phyloP scores from a whole-genome alignment of 2,888 invertebrate species.

The Ferdinandea cuprea region DNA sequence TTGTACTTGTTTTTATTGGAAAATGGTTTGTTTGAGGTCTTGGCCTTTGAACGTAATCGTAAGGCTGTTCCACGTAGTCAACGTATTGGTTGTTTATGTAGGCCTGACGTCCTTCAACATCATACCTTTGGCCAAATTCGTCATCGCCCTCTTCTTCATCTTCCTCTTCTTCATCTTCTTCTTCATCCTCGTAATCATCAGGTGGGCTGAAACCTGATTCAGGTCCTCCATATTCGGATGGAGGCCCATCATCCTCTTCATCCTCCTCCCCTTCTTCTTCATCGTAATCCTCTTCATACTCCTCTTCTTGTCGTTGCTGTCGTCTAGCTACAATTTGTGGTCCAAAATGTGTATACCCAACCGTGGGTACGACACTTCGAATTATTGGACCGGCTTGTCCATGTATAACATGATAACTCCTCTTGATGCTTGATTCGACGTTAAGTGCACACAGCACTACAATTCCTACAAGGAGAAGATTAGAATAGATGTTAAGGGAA shows the following conservation, averaged over 20 bases:
- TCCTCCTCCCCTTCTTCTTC: conserved; percentile 20
- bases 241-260: background rate
- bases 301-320: background rate
- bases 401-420: conserved; percentile 31
- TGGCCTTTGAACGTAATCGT: background rate
- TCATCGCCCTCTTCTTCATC: background rate
- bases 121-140: no score
- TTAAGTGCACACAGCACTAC: conserved; percentile 39
- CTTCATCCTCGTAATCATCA: conserved; percentile 7
- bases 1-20: background rate
- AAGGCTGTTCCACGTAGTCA: conserved; percentile 42
- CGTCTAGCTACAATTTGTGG: background rate
- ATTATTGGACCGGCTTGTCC: conserved; percentile 19
- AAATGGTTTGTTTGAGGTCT: background rate
- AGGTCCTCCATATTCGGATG: background rate
- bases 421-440: conserved; percentile 15
- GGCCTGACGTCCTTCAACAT: conserved; percentile 76
- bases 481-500: background rate
- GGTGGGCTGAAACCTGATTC: background rate
- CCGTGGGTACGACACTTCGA: conserved; percentile 12
- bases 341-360: background rate
- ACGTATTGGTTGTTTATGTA: conserved; percentile 78
- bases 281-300: conserved; percentile 10
- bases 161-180: conserved; percentile 14
- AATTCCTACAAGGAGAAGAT: conserved; percentile 15